Evolutionary conservation across 1,140 invertebrate genomes (phyloP), one percentile per base, ranked within the genome.

Genomic region (Idris sp.): DNA sequence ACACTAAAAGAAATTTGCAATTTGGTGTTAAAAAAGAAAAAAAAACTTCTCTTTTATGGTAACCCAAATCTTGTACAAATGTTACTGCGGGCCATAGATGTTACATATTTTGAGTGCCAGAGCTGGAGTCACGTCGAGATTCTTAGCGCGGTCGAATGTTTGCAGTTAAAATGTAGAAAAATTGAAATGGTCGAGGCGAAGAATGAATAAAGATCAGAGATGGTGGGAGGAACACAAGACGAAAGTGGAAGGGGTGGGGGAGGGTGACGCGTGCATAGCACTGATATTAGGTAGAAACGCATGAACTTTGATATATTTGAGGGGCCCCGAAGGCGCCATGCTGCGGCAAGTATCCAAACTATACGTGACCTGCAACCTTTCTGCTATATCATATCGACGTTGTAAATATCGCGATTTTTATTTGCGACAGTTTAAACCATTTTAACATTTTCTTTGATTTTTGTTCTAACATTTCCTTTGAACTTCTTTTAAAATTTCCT

Each of bases 241-340:
- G 69, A 74, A 78, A 80, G 76, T 77, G 68, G 53, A 36, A 19
- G 48, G 71, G 30, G 36, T 51, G 76, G 31, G 49, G 61, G 46
- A 44, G 68, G 53, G 67, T 72, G 56, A 72, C 51, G 79, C 76
- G 79, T 84, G 84, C 84, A 84, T 80, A 80, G 81, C 79, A 84
- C 78, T 81, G 81, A 84, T 87, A 85, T 86, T 86, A 86, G 83
- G 85, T 86, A 82, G 82, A 82, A 85, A 86, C 83, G 83, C 83
- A 86, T 86, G 82, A 87, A 86, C 85, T 86, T 86, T 87, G 85
- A 87, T 86, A 86, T 86, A 86, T 86, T 84, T 73, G 75, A 74
- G 72, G 76, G 74, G 69, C 64, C 51, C 51, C 25, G 53, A 62
- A 74, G 82, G 83, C 83, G 79, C 85, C 86, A 88, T 85, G 72